Base-by-base conservation (phyloP, 2,797 vertebrate species). In the Tympanoctomys barrerae region DNA sequence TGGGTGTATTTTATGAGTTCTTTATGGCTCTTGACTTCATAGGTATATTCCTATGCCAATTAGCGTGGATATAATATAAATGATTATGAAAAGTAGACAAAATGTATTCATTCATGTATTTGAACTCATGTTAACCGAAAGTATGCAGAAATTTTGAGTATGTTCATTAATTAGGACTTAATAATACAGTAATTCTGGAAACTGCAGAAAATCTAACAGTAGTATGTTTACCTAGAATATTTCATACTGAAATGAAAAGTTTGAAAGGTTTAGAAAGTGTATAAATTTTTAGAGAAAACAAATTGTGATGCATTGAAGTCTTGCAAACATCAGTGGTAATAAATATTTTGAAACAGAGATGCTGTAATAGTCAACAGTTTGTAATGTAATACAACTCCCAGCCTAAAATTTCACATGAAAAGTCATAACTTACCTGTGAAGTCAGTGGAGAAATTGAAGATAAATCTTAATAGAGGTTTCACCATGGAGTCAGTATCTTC, bases 351-450 rank as follows among this genome's bases (percentile, higher is more conserved):
- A 77, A 85, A 11, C 59, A 19, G 1, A 78, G 46, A 1, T 85
- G 81, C 36, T 66, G 52, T 12, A 84, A 33, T 10, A 78, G 46
- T 36, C 24, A 66, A 57, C 42, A 79, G 80, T 88, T 39, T 68
- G 57, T 46, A 91, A 54, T 66, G 46, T n/a, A 22, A 57, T 82
- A 39, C 33, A 21, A 93, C 31, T 85, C 12, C 1, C 18, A 92
- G 49, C 19, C 85, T 87, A 92, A 91, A 28, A 75, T 64, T 19
- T 94, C 31, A 33, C 11, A 73, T 57, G 92, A 86, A 84, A 5
- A 94, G 57, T 62, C 73, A 84, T 70, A 73, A 70, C 21, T 94
- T 80, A 42, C 46, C 89, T 93, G 70, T 91, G 28, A 94, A 88
- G 18, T 31, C 5, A 64, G 39, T 64, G 59, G 77, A 11, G 7